A percentile compares a stretch with the other conserved stretches of the same genome.
Conservation (phyloP, 2,888 invertebrate species). For the Melinaea marsaeus region DNA sequence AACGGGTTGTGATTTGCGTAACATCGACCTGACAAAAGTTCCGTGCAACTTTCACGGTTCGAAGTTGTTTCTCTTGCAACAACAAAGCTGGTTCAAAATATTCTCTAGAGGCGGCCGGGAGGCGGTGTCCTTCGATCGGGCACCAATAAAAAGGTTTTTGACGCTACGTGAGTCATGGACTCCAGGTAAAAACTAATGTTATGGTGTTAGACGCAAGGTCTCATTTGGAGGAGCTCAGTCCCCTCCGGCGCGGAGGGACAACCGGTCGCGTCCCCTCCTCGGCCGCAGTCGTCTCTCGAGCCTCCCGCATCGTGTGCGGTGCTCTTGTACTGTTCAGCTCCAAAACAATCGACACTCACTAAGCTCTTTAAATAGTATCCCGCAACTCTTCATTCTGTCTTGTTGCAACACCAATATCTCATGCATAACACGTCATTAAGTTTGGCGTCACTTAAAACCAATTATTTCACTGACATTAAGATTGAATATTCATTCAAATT, state of each 20-base stretch:
- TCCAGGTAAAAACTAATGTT: conserved; percentile 30
- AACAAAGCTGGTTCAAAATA: conserved; percentile 37
- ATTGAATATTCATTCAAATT: neutral
- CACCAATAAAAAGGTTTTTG: conserved; percentile 59
- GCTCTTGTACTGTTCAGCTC: neutral
- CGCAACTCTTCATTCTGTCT: neutral
- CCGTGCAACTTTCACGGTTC: conserved; percentile 27
- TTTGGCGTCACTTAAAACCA: conserved; percentile 3
- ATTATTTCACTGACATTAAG: conserved; percentile 3
- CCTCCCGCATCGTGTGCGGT: conserved; percentile 8
- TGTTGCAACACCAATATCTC: neutral
- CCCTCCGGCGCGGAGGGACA: conserved; percentile 32
- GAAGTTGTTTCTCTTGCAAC: conserved; percentile 25
- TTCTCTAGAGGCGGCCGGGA: conserved; percentile 28
- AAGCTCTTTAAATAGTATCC: neutral
- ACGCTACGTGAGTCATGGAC: conserved; percentile 36
- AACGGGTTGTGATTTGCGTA: conserved; percentile 9
- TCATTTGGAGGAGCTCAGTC: conserved; percentile 27
- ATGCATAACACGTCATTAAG: neutral
- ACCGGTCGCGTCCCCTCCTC: conserved; percentile 45
- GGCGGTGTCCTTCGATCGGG: conserved; percentile 47
- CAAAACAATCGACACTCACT: neutral
- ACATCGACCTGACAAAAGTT: conserved; percentile 13
- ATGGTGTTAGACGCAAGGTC: conserved; percentile 36
- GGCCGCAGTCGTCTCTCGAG: conserved; percentile 20